Evolutionary conservation across 2,888 invertebrate species (phyloP), one percentile per base, ranked within the genome.

Genomic region (Drosophila anceps): DNA sequence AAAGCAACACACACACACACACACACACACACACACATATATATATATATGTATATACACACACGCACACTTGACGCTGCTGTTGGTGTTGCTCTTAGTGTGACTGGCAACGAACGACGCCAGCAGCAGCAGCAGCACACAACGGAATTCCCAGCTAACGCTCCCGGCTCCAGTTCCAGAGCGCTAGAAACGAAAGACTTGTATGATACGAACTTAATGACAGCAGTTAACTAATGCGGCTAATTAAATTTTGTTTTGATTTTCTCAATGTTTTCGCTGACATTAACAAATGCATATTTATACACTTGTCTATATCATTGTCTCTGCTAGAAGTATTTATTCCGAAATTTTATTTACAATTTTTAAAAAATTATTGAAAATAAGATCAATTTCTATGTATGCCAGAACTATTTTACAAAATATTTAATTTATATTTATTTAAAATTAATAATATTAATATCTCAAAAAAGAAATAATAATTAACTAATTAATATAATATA

Each of bases 1-100:
- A 84, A 84, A 84, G 63, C 82, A 63, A 57, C 66, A 71, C 76
- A 79, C 69, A 74, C 73, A 62, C 76, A 69, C 60, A 63, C 37
- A 60, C 62, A 37, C 29, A 59, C 54, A 64, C 60, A 69, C 73
- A 74, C 68, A 72, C 72, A n/a, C n/a, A n/a, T n/a, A n/a, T n/a
- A n/a, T n/a, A n/a, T n/a, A n/a, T n/a, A n/a, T n/a, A n/a, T n/a
- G n/a, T n/a, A n/a, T n/a, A n/a, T n/a, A 58, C 76, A 75, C 59
- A 62, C 35, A 62, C 66, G 35, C 31, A 58, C 53, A 66, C 65
- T 44, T 60, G 37, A 4, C 44, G 61, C 55, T 43, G 50, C 12
- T 54, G 18, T 41, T 73, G 68, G 44, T 74, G 60, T 51, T 70
- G 70, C 63, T 76, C 57, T 75, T 67, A 44, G 71, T 75, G 61